Base-by-base conservation (phyloP, 2,797 vertebrate species). In the Octomys mimax region DNA sequence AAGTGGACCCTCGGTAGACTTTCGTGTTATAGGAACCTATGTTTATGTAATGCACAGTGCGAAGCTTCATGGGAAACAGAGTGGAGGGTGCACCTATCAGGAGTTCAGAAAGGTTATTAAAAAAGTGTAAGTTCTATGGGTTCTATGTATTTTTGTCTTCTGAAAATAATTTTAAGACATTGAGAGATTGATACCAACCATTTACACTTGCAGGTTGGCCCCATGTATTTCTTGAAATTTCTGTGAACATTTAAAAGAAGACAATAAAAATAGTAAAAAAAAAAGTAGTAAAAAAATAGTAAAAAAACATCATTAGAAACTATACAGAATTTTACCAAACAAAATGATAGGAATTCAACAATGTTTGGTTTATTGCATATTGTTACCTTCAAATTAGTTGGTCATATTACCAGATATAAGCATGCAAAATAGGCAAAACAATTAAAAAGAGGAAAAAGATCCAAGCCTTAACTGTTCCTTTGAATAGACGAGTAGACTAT, bases 161-260 rank as follows among this genome's bases (percentile, higher is more conserved):
- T 71, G 42, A 77, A 96, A 91, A 87, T 77, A 59, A 83, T 87
- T 54, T 73, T 73, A 46, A 36, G 33, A 89, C 81, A 87, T 80
- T 28, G 36, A 71, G 59, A 33, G 59, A 57, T 93, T 75, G 66
- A 42, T 10, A 78, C 13, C 31, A 78, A 13, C 1, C 9, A 42
- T 54, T 90, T 89, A 42, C 3, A 57, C 10, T 61, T 70, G 68
- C 22, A 82, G 14, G 6, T 57, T 88, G 18, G 10, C 9, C 61
- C 31, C 66, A 46, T 22, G 68, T 42, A 86, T 36, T 94, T 31
- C 19, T 89, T 54, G 61, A 86, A 68, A 54, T 78, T 82, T 95
- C 36, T 77, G 42, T 49, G 71, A 84, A 64, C 21, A 13, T 54
- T 52, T 52, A 10, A 10, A 52, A 52, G 12, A 52, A 13, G 49